Base-by-base conservation (phyloP, 2,888 invertebrate species). In the Scotopteryx bipunctaria region DNA sequence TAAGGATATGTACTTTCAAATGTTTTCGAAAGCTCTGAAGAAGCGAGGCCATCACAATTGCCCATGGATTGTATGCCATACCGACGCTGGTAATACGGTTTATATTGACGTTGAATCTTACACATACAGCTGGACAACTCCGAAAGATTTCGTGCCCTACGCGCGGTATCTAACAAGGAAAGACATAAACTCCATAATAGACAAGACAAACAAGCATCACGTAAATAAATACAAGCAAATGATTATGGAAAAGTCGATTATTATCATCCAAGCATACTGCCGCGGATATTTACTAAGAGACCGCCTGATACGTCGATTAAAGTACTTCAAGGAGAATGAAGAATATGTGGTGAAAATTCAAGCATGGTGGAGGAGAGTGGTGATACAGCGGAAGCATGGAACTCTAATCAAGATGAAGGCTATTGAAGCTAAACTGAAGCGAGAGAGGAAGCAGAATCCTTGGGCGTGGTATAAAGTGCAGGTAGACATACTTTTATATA, bases 281-380 rank as follows among this genome's bases (percentile, higher is more conserved):
- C 87, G 92, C 60, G 94, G 94, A 9, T 93, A 91, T 70, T 72
- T 94, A 23, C 73, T 91, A 2, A 90, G 94, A 36, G 88, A 89
- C 69, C 73, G 59, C 31, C 60, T 91, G n/a, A 78, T 75, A 4
- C 71, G 83, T 2, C 81, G 86, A 54, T 82, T 87, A 5, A 67
- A 75, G 19, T 81, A 81, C 60, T 91, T 88, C 54, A 75, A 81
- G 52, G 72, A 83, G 13, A 89, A 92, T 66, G 71, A 83, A 21
- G 59, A 73, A 0, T 81, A 74, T 64, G 72, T 92, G 32, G 67
- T 92, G 3, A 81, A 74, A 64, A 92, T 93, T 57, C 92, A 94
- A 86, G 84, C 93, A 0, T 94, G 93, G 92, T 94, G 93, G 94
- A 86, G 92, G 51, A 86, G 86, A 52, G 64, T 89, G 1, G 59